A percentile compares a stretch with the other conserved stretches of the same genome.
phyloP scores from a whole-genome alignment of 2,113 vertebrate genomes.

The Phylloscopus trochilus region DNA sequence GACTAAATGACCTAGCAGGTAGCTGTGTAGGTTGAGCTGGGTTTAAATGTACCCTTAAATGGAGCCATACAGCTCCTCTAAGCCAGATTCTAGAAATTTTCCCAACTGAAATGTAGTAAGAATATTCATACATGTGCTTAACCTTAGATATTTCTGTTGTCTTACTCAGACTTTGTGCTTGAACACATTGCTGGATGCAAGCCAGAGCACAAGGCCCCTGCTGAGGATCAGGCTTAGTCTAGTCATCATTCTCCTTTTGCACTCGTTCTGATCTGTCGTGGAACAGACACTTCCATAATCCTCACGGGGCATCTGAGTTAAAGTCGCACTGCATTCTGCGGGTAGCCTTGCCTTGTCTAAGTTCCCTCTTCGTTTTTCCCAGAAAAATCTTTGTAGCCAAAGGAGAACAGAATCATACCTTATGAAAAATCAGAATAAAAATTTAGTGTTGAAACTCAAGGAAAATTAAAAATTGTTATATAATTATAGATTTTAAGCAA shows the following conservation, averaged over 20 bases:
- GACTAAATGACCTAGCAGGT: not conserved
- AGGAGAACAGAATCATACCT: not conserved
- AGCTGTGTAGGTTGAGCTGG: not conserved
- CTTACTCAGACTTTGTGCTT: not conserved
- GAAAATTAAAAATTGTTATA: not conserved
- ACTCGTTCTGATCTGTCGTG: not conserved
- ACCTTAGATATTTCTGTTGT: not conserved
- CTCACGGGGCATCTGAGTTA: not conserved
- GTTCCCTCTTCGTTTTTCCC: not conserved
- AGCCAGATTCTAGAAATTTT: not conserved
- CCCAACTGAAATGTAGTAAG: not conserved
- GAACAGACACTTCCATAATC: not conserved
- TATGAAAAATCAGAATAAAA: not conserved
- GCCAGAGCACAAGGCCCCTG: not conserved
- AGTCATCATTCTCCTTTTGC: not conserved
- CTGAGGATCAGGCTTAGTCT: not conserved
- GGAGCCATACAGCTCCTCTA: not conserved
- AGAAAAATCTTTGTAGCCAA: not conserved
- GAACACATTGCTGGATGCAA: not conserved
- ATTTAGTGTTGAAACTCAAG: not conserved
- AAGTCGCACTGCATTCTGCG: accelerated
- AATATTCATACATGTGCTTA: not conserved
- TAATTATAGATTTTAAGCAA: not conserved
- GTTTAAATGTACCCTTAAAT: accelerated
- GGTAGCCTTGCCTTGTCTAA: not conserved